A percentile compares a stretch with the other conserved stretches of the same genome.
Conservation (phyloP, 1,140 invertebrate genomes). For the Macrocentrus cingulum region DNA sequence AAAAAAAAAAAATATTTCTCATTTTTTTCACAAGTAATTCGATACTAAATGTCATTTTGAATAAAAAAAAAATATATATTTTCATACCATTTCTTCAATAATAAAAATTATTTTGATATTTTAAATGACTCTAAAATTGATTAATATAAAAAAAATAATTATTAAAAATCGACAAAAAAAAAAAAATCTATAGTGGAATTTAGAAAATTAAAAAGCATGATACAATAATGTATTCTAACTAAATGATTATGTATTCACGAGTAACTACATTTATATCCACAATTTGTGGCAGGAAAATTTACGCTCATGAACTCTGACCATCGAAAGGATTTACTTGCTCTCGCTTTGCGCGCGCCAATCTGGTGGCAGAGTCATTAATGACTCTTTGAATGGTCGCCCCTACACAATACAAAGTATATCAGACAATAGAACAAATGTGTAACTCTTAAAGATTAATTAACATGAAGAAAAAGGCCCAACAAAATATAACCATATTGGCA, state of each 20-base stretch:
- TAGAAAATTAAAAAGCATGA: no score
- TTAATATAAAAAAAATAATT: no score
- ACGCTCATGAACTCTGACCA: slow-evolving; percentile 31
- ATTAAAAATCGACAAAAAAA: no score
- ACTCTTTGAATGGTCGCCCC: background rate
- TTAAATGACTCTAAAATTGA: no score
- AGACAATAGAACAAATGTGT: background rate
- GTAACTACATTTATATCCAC: slow-evolving; percentile 32
- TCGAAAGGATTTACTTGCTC: slow-evolving; percentile 29
- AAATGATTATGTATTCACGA: slow-evolving; percentile 29
- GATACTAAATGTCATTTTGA: no score
- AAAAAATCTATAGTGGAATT: no score
- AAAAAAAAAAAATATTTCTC: no score
- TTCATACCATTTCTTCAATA: no score
- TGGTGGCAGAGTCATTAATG: slow-evolving; percentile 7
- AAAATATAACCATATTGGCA: background rate
- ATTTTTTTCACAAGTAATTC: no score
- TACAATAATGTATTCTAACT: slow-evolving; percentile 23
- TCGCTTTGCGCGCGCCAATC: background rate
- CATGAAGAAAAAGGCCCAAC: background rate
- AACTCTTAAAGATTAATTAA: slow-evolving; percentile 3
- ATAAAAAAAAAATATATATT: no score
- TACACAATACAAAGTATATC: background rate
- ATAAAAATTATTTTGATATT: no score
- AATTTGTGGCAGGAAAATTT: slow-evolving; percentile 32